Evolutionary conservation across 2,797 vertebrate species (phyloP), one percentile per base, ranked within the genome.

Genomic region (Anisognathus igniventris): DNA sequence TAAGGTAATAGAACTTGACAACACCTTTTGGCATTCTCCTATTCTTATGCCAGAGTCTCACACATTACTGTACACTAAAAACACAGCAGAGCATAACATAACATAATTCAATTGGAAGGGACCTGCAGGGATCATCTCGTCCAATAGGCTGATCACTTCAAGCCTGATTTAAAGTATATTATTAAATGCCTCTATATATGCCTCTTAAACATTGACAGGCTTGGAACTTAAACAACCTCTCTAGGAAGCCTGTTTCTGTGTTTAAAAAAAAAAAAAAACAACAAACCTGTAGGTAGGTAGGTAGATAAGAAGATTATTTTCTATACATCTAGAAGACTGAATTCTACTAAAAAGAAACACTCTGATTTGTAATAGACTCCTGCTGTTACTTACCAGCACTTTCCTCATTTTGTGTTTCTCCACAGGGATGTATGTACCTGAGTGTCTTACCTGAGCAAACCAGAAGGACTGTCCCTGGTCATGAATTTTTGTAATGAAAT

Each of bases 371-470:
- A 95, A 75, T 20, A 7, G 35, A 76, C 16, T 81, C 30, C 44
- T 28, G 15, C 25, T 81, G 40, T 66, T 74, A 44, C 15, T 73
- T 47, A 75, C 44, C 33, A 64, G 14, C 19, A 61, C 12, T 11
- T 70, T 28, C 44, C 20, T 70, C 14, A 25, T 60, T 72, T 53
- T 45, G 8, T 47, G 22, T 31, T 88, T 65, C 28, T 84, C 33
- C 56, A 48, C 25, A 89, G 18, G 58, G 16, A 22, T 54, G 14
- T 8, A 83, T 3, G 20, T 56, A 71, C 25, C 45, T 51, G 17
- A 76, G 24, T 11, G 13, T 66, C 95, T 93, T 97, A 99, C 99
- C 98, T 99, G 99, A 96, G 99, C 99, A n/a, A 98, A 99, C 99
- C 99, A 99, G 96, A 99, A 14, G 13, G 97, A 98, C 57, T 98